phyloP scores from a whole-genome alignment of 2,113 vertebrate species.

The Mus musculus region GRCm39 chr9:58215501-58216000 shows the following conservation, averaged over 20 bases:
- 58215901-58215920: constrained; percentile 75
- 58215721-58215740: neutral
- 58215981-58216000: constrained; percentile 68
- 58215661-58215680: neutral
- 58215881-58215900: constrained; percentile 70
- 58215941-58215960: constrained; percentile 70
- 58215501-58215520: neutral
- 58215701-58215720: neutral
- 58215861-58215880: constrained; percentile 36
- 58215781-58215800: constrained; percentile 23
- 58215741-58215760: neutral
- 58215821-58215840: constrained; percentile 72
- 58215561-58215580: neutral
- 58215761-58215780: neutral
- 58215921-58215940: constrained; percentile 74
- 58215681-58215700: neutral
- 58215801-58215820: constrained; percentile 15
- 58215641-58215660: neutral
- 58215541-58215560: accelerated
- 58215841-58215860: constrained; percentile 73
- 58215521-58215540: neutral
- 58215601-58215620: neutral
- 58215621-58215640: neutral
- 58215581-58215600: neutral
- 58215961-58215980: constrained; percentile 76